These are phyloP conservation scores for Rhamphomyia laevipes DNA, from an alignment of 2,888 invertebrate genomes.

Conservation along the genomic window DNA sequence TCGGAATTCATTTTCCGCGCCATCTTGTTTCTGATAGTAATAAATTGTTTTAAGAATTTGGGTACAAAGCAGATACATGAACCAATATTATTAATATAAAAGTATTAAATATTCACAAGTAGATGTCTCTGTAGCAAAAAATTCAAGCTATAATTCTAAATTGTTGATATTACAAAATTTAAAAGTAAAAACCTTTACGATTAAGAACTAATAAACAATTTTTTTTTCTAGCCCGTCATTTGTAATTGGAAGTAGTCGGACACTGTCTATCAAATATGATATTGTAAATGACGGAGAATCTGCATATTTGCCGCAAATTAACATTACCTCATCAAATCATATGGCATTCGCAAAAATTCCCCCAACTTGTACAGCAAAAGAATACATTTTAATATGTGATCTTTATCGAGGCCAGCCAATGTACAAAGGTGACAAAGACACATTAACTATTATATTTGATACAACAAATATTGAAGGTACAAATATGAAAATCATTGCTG, in stretches of 20 bases:
- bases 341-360: conserved; percentile 33
- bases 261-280: conserved; percentile 29
- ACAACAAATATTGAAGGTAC: conserved; percentile 28
- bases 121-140: too few species aligned
- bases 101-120: too few species aligned
- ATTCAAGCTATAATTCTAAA: too few species aligned
- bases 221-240: conserved; percentile 24
- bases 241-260: conserved; percentile 30
- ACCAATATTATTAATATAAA: too few species aligned
- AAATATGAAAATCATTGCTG: conserved; percentile 26
- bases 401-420: conserved; percentile 30
- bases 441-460: conserved; percentile 30
- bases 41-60: too few species aligned
- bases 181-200: background rate
- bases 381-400: conserved; percentile 29
- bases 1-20: too few species aligned
- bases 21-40: too few species aligned
- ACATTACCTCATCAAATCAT: conserved; percentile 36
- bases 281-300: conserved; percentile 39
- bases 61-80: too few species aligned
- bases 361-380: conserved; percentile 25
- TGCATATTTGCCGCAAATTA: conserved; percentile 39
- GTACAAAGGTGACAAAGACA: conserved; percentile 23
- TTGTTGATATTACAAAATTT: too few species aligned
- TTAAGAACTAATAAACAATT: too few species aligned